Evolutionary conservation across 2,113 vertebrate genomes (phyloP).

Genomic region (Silurus asotus): DNA sequence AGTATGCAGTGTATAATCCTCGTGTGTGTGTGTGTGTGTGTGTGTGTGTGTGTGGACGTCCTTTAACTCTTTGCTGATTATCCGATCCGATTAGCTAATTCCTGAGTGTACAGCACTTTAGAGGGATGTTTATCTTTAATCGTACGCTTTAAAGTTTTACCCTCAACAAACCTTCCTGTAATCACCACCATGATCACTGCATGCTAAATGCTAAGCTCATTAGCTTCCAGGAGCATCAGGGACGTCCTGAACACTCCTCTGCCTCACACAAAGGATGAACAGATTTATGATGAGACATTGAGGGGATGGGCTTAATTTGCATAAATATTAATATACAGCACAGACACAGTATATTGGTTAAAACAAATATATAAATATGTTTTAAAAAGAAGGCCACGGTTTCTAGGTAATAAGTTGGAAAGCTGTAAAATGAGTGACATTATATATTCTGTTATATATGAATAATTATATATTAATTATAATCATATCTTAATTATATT

Average conservation of each 20-base stretch:
- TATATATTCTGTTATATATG: too few species aligned
- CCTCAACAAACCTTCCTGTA: conserved; percentile 94
- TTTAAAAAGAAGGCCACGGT: not conserved
- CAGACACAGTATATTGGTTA: not conserved
- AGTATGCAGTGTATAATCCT: not conserved
- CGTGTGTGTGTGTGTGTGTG: not conserved
- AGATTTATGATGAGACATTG: too few species aligned
- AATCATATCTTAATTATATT: too few species aligned
- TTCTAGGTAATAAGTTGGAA: not conserved
- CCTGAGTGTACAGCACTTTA: conserved; percentile 95
- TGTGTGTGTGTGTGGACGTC: conserved; percentile 9
- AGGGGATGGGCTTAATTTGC: not conserved
- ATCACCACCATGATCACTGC: conserved; percentile 83
- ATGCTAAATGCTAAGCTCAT: conserved; percentile 91
- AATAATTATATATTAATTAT: too few species aligned
- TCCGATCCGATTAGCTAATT: conserved; percentile 91
- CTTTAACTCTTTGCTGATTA: conserved; percentile 75
- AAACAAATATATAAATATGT: not conserved
- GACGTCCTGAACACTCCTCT: conserved; percentile 59
- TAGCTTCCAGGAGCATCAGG: conserved; percentile 82
- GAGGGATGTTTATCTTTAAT: conserved; percentile 93
- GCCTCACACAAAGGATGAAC: not conserved
- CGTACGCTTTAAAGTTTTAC: conserved; percentile 92
- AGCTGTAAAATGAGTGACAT: too few species aligned
- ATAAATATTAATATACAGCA: not conserved